Percentiles rank a stretch among this genome's conserved stretches.
Evolutionary conservation across 2,888 invertebrate genomes (phyloP).

Genomic region (Ischnura elegans): DNA sequence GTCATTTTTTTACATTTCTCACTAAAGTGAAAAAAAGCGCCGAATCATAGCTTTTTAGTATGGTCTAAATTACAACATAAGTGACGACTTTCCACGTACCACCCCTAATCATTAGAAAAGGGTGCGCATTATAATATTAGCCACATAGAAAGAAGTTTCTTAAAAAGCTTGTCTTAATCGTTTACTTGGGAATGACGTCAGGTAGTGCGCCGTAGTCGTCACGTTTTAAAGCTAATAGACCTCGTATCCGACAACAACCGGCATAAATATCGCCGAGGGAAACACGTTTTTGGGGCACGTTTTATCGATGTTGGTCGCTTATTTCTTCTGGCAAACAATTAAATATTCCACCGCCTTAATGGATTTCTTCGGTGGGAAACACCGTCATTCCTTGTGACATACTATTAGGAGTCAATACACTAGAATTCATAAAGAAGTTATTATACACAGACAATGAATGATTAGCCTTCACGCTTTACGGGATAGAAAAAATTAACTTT

Average conservation of each 20-base stretch:
- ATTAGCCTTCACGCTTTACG: too few species aligned
- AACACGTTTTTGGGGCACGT: conserved; percentile 1
- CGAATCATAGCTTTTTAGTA: too few species aligned
- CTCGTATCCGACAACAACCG: background rate
- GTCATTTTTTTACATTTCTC: too few species aligned
- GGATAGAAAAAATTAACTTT: too few species aligned
- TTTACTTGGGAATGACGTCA: background rate
- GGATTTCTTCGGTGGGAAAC: background rate
- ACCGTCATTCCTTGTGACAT: too few species aligned
- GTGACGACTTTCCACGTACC: too few species aligned
- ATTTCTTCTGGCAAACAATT: background rate
- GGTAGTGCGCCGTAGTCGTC: background rate
- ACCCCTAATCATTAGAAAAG: too few species aligned
- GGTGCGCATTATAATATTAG: too few species aligned
- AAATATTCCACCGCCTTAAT: background rate
- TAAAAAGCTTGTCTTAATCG: background rate
- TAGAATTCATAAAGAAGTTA: background rate
- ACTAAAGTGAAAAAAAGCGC: too few species aligned
- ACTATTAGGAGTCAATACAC: background rate
- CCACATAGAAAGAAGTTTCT: background rate
- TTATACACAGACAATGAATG: too few species aligned
- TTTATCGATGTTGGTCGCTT: background rate
- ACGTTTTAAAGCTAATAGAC: background rate
- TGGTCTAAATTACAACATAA: too few species aligned
- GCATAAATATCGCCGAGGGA: background rate